A percentile compares a stretch with the other conserved stretches of the same genome.
These are phyloP conservation scores for Lophius piscatorius DNA, from an alignment of 2,113 vertebrate species.

Conservation along the genomic window DNA sequence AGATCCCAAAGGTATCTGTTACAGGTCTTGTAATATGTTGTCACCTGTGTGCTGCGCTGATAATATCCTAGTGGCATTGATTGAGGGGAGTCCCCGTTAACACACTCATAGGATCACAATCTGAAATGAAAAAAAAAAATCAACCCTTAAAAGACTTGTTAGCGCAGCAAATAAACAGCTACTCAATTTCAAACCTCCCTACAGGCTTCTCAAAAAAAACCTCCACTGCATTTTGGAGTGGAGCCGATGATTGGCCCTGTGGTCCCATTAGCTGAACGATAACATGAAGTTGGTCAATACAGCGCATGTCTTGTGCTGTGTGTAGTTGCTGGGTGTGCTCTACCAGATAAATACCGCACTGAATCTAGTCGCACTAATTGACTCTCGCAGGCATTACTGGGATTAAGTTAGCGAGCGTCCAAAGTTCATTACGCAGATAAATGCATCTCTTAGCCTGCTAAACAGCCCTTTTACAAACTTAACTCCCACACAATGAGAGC, in stretches of 20 bases:
- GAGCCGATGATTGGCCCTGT: constrained; percentile 70
- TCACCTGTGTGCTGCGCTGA: constrained; percentile 59
- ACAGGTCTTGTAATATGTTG: constrained; percentile 65
- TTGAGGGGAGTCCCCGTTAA: constrained; percentile 68
- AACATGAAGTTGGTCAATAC: constrained; percentile 73
- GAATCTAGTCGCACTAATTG: constrained; percentile 78
- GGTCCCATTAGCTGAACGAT: constrained; percentile 72
- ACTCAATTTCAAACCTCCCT: constrained; percentile 69
- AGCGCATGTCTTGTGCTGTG: constrained; percentile 40
- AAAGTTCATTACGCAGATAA: constrained; percentile 82
- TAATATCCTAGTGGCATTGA: constrained; percentile 51
- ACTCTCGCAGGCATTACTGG: constrained; percentile 80
- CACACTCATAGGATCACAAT: constrained; percentile 37
- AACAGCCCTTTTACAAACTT: constrained; percentile 66
- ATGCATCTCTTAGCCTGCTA: constrained; percentile 76
- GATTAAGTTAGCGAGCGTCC: constrained; percentile 79
- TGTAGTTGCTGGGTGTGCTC: constrained; percentile 57
- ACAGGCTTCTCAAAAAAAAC: constrained; percentile 42
- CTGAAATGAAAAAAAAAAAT: constrained; percentile 42
- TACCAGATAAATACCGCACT: constrained; percentile 75
- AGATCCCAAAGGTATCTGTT: constrained; percentile 70
- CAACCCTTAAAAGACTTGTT: constrained; percentile 67
- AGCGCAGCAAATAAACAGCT: constrained; percentile 69
- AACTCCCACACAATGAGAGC: constrained; percentile 53
- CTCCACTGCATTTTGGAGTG: constrained; percentile 42